A percentile compares a stretch with the other conserved stretches of the same genome.
These are phyloP conservation scores for Agraylea sexmaculata DNA, from an alignment of 1,140 invertebrate species.

Conservation along the genomic window DNA sequence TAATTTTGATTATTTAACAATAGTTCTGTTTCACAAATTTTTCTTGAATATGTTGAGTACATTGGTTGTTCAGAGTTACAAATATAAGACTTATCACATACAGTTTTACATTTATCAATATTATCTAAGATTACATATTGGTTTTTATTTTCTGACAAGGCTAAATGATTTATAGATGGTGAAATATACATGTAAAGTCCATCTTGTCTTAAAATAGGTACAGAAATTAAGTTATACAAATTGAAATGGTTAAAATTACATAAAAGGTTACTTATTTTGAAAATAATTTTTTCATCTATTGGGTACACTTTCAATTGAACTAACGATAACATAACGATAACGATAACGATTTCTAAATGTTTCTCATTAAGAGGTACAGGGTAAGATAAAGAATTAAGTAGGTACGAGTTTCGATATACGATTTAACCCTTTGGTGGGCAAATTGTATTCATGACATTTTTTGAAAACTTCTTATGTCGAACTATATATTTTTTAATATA, in stretches of 20 bases:
- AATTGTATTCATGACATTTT: too few relatives aligned
- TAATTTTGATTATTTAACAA: too few relatives aligned
- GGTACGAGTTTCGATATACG: too few relatives aligned
- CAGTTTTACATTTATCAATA: background rate
- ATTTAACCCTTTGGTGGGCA: too few relatives aligned
- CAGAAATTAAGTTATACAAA: slow-evolving; percentile 12
- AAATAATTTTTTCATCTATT: slow-evolving; percentile 1
- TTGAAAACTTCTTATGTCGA: too few relatives aligned
- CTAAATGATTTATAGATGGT: slow-evolving; percentile 6
- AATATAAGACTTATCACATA: background rate
- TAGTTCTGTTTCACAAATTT: too few relatives aligned
- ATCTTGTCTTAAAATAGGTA: slow-evolving; percentile 6
- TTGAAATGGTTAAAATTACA: slow-evolving; percentile 4
- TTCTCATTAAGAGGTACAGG: slow-evolving; percentile 2
- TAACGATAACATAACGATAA: background rate
- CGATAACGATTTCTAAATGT: too few relatives aligned
- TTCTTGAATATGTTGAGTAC: too few relatives aligned
- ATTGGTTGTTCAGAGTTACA: too few relatives aligned
- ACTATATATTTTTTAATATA: too few relatives aligned
- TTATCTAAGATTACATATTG: background rate
- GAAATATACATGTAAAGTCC: background rate
- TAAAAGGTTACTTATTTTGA: background rate
- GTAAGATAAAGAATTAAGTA: background rate
- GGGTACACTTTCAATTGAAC: background rate
- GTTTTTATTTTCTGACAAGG: slow-evolving; percentile 6